Conservation (phyloP, 2,113 vertebrate species). For the Forbesichthys papilliferus region DNA sequence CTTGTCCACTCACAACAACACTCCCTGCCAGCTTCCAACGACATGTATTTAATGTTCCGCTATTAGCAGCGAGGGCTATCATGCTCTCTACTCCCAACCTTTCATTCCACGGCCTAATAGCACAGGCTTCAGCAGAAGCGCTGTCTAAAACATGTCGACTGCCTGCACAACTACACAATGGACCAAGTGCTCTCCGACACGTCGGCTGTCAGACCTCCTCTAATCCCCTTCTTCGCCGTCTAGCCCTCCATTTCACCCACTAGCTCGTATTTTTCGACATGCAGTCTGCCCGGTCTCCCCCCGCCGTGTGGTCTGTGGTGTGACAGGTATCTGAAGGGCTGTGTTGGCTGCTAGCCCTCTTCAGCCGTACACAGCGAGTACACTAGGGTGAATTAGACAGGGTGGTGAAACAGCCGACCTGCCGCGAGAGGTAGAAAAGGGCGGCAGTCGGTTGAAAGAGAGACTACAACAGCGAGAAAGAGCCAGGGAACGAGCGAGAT, state of each 20-base stretch:
- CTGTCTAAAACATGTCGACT: background rate
- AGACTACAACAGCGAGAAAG: constrained; percentile 6
- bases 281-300: constrained; percentile 1
- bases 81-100: constrained; percentile 11
- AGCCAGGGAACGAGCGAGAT: background rate
- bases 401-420: constrained; percentile 9
- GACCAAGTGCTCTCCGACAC: background rate
- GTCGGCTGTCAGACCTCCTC: background rate
- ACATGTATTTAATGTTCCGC: background rate
- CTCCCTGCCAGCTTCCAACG: constrained; percentile 41
- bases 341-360: background rate
- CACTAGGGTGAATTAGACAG: constrained; percentile 15
- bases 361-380: constrained; percentile 24
- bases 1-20: constrained; percentile 66
- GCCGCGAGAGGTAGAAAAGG: background rate
- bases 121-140: background rate
- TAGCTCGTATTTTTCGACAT: background rate
- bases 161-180: background rate
- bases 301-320: constrained; percentile 5
- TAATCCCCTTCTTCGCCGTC: background rate
- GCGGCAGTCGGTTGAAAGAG: background rate
- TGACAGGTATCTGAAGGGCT: background rate
- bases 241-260: background rate
- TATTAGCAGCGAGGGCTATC: constrained; percentile 45
- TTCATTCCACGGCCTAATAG: constrained; percentile 12